Conservation (phyloP, 1,140 invertebrate genomes). For the Pogonomyrmex barbatus region DNA sequence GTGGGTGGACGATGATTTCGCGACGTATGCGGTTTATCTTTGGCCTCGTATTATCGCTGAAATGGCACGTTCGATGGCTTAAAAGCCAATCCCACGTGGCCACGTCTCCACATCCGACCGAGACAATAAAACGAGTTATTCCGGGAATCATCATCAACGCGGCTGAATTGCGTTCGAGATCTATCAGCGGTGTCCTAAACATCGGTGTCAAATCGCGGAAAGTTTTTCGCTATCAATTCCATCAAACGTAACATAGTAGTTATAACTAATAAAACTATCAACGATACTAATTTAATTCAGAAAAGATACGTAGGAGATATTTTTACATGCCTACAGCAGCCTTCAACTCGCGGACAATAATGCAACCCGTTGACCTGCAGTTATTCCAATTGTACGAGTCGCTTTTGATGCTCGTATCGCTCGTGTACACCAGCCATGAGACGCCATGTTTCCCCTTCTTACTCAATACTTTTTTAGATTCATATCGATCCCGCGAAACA, state of each 20-base stretch:
- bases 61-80: slow-evolving; percentile 18
- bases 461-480: neutral
- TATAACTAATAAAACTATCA: slow-evolving; percentile 55
- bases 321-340: slow-evolving; percentile 63
- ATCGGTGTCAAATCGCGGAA: slow-evolving; percentile 64
- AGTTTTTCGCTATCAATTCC: slow-evolving; percentile 36
- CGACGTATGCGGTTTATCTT: slow-evolving; percentile 30
- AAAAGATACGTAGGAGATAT: neutral
- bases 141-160: neutral
- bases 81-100: slow-evolving; percentile 16
- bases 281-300: slow-evolving; percentile 65
- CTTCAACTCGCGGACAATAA: slow-evolving; percentile 48
- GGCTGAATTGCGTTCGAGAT: slow-evolving; percentile 17
- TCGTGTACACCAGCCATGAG: slow-evolving; percentile 20
- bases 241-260: slow-evolving; percentile 52
- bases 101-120: neutral
- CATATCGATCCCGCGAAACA: neutral
- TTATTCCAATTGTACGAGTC: slow-evolving; percentile 46
- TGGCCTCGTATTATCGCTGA: slow-evolving; percentile 27
- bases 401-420: neutral
- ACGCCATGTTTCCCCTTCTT: slow-evolving; percentile 29
- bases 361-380: slow-evolving; percentile 66
- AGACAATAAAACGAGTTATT: slow-evolving; percentile 6
- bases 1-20: slow-evolving; percentile 19
- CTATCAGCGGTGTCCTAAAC: slow-evolving; percentile 63